Conservation (phyloP, 2,797 vertebrate genomes). For the Ciconia nigra region DNA sequence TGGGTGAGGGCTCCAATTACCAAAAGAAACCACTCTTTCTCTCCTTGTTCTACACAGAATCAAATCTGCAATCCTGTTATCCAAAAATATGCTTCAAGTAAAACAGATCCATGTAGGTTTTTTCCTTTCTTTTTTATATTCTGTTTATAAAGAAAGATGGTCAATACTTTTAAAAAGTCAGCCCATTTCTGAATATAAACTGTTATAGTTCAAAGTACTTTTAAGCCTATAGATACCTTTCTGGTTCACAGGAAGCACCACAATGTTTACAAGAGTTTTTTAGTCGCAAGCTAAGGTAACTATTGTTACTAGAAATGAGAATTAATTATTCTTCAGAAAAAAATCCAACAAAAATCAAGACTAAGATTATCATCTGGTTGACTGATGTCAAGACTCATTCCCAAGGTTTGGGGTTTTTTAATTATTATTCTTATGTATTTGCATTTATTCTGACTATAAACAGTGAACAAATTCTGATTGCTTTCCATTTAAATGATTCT, state of each 20-base stretch:
- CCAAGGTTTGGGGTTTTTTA: background rate
- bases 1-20: background rate
- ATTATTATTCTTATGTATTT: background rate
- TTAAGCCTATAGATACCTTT: background rate
- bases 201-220: background rate
- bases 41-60: background rate
- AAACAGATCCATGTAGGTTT: background rate
- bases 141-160: background rate
- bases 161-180: background rate
- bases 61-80: background rate
- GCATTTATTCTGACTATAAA: background rate
- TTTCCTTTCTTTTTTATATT: background rate
- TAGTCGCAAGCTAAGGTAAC: background rate
- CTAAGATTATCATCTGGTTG: background rate
- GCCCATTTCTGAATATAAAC: background rate
- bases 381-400: background rate
- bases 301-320: background rate
- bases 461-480: background rate
- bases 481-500: background rate
- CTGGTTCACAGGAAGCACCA: background rate
- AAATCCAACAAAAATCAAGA: background rate
- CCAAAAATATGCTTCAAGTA: background rate
- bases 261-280: background rate
- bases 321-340: background rate
- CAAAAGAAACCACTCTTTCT: background rate